These are phyloP conservation scores for Dolichopus griseipennis DNA, from an alignment of 2,888 invertebrate genomes.

Conservation along the genomic window DNA sequence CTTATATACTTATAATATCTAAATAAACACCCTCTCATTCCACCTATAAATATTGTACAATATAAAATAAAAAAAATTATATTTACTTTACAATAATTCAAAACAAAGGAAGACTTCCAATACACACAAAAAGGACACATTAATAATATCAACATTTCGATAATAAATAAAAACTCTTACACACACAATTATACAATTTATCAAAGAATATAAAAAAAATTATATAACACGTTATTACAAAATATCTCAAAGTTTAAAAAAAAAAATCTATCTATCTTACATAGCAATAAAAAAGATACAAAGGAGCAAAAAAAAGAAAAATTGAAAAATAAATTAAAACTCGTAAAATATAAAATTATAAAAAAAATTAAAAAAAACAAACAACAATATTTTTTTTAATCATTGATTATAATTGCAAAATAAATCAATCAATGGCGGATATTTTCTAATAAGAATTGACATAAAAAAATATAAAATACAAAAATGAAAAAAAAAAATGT, in stretches of 20 bases:
- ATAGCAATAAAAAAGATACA: no score
- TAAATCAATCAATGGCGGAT: conserved; percentile 30
- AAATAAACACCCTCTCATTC: background rate
- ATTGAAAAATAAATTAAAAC: no score
- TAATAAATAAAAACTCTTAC: no score
- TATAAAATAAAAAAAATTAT: background rate
- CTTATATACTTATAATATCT: background rate
- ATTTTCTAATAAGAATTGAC: conserved; percentile 29
- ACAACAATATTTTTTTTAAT: conserved; percentile 14
- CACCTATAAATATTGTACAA: background rate
- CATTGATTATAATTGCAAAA: conserved; percentile 28
- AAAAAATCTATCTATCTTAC: no score
- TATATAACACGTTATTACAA: no score
- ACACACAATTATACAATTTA: no score
- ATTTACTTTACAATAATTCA: background rate
- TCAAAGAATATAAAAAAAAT: no score
- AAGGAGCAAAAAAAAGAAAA: no score
- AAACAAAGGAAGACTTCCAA: no score
- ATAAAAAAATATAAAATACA: conserved; percentile 17
- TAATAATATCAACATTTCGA: background rate
- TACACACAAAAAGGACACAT: background rate
- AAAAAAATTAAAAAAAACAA: background rate
- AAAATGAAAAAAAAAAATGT: background rate
- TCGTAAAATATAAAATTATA: background rate
- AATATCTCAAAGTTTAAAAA: no score